Percentiles rank a stretch among this genome's conserved stretches.
phyloP scores from a whole-genome alignment of 2,888 invertebrate genomes.

The Trachelus stipa region DNA sequence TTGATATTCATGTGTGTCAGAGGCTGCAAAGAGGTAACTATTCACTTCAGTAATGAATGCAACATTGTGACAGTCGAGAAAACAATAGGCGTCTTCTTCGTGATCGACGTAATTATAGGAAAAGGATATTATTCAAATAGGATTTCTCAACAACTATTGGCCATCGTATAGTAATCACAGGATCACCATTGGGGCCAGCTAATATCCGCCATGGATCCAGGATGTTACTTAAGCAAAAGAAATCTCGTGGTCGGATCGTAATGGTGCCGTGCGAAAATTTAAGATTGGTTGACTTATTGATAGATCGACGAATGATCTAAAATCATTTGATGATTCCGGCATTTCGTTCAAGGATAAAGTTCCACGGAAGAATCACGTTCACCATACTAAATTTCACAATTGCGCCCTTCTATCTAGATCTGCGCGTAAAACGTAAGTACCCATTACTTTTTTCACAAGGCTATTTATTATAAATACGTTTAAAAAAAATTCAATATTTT shows the following conservation, averaged over 20 bases:
- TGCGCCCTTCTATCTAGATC: neutral
- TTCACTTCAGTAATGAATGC: slow-evolving; percentile 23
- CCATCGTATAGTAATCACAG: slow-evolving; percentile 32
- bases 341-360: neutral
- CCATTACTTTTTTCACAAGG: neutral
- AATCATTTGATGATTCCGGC: neutral
- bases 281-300: neutral
- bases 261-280: slow-evolving; percentile 40
- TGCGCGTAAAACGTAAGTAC: neutral
- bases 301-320: neutral
- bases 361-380: neutral
- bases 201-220: slow-evolving; percentile 38
- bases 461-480: neutral
- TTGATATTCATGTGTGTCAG: neutral
- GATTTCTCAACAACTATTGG: slow-evolving; percentile 40
- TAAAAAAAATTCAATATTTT: neutral
- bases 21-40: neutral
- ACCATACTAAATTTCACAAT: neutral
- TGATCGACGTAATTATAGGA: slow-evolving; percentile 42
- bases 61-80: slow-evolving; percentile 25
- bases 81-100: slow-evolving; percentile 39
- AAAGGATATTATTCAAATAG: slow-evolving; percentile 44
- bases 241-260: slow-evolving; percentile 20
- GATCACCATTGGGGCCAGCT: slow-evolving; percentile 22
- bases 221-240: slow-evolving; percentile 39